phyloP scores from a whole-genome alignment of 1,140 invertebrate species.

The Cydia fagiglandana region DNA sequence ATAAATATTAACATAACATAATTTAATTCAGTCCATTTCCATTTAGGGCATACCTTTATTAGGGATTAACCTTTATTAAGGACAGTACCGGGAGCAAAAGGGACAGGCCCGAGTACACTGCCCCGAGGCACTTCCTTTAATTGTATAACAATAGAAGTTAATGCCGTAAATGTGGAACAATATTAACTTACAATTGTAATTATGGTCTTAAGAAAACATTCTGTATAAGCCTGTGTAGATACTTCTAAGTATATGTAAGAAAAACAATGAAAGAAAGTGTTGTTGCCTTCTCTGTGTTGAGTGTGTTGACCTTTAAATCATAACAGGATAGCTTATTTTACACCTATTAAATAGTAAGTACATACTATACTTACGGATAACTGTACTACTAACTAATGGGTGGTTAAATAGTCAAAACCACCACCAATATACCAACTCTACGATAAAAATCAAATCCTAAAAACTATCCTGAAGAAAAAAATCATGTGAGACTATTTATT shows the following conservation, averaged over 20 bases:
- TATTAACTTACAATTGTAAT: conserved; percentile 27
- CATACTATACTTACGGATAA: too few species aligned
- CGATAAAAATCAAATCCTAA: too few species aligned
- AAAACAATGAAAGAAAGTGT: background rate
- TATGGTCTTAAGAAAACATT: conserved; percentile 27
- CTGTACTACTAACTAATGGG: too few species aligned
- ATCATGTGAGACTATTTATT: too few species aligned
- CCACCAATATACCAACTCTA: too few species aligned
- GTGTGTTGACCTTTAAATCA: background rate
- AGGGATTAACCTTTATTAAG: conserved; percentile 25
- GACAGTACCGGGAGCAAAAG: conserved; percentile 24
- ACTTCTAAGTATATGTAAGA: background rate
- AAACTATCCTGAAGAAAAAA: too few species aligned
- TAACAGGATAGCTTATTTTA: background rate
- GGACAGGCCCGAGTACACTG: background rate
- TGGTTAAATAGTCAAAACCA: too few species aligned
- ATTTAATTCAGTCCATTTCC: conserved; percentile 8
- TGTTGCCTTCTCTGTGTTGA: background rate
- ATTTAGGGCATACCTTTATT: conserved; percentile 29
- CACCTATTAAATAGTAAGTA: background rate
- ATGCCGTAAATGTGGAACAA: conserved; percentile 29
- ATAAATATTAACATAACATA: background rate
- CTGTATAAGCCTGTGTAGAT: background rate
- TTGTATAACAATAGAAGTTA: conserved; percentile 30
- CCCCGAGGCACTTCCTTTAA: conserved; percentile 26